Percentiles rank a stretch among this genome's conserved stretches.
phyloP scores from a whole-genome alignment of 2,797 vertebrate genomes.

The Myotis myotis region DNA sequence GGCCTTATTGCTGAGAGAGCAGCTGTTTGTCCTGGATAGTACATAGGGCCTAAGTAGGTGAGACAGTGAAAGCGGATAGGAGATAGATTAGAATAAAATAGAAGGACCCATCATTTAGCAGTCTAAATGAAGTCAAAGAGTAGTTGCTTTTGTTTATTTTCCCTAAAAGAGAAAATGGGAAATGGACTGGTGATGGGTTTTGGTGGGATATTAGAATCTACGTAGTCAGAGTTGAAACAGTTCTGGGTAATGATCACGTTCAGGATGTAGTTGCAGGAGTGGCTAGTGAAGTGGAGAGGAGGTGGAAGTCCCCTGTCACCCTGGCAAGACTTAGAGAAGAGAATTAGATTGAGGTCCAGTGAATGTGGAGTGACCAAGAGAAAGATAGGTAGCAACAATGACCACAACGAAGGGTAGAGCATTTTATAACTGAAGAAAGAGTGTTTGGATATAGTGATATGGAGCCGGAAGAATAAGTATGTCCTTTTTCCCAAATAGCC shows the following conservation, averaged over 20 bases:
- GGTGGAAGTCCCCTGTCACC: background rate
- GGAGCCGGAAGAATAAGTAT: background rate
- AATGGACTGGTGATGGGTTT: background rate
- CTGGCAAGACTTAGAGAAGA: background rate
- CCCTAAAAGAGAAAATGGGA: conserved; percentile 31
- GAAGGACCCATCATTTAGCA: background rate
- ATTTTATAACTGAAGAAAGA: background rate
- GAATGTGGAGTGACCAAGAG: background rate
- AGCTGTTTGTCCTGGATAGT: background rate
- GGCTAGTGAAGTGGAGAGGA: background rate
- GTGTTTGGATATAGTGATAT: background rate
- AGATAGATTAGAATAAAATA: background rate
- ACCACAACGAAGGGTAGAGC: background rate
- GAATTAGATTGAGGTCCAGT: background rate
- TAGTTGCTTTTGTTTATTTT: background rate
- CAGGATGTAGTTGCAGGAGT: background rate
- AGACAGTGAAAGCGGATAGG: background rate
- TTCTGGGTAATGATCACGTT: background rate
- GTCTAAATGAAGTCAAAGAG: background rate
- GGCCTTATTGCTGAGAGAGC: background rate
- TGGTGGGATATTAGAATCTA: background rate
- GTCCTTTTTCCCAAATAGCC: background rate
- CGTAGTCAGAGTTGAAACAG: background rate
- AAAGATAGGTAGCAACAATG: background rate
- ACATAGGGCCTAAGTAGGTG: background rate